Conservation (phyloP, 2,797 vertebrate species). For the Sebastes miniatus region DNA sequence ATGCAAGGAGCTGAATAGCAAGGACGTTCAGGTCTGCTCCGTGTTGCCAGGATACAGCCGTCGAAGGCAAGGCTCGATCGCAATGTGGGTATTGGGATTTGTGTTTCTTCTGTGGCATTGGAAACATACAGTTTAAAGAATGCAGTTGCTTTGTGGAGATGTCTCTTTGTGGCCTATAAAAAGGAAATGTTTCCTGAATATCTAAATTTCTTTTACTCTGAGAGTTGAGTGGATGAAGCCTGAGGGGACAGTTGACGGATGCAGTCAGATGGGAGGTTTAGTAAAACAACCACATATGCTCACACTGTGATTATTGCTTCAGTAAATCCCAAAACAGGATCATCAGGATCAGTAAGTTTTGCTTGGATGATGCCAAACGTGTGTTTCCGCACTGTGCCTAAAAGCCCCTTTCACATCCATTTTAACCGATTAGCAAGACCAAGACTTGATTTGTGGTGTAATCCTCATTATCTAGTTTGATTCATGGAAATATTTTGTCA, state of each 20-base stretch:
- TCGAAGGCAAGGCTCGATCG: slow-evolving; percentile 62
- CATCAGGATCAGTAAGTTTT: slow-evolving; percentile 60
- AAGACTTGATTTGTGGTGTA: not conserved
- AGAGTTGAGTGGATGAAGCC: slow-evolving; percentile 14
- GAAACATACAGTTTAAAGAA: slow-evolving; percentile 43
- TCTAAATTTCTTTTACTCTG: slow-evolving; percentile 9
- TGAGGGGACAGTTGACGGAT: slow-evolving; percentile 34
- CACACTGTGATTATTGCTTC: slow-evolving; percentile 35
- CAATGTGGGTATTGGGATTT: slow-evolving; percentile 54
- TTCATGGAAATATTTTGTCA: not conserved
- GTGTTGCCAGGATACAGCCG: slow-evolving; percentile 82
- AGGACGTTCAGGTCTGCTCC: slow-evolving; percentile 72
- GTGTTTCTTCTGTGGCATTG: slow-evolving; percentile 43
- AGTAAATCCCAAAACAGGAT: slow-evolving; percentile 64
- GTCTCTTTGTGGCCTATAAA: not conserved
- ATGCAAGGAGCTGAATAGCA: slow-evolving; percentile 72
- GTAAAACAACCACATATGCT: slow-evolving; percentile 37
- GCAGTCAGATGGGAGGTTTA: slow-evolving; percentile 32
- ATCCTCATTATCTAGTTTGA: not conserved
- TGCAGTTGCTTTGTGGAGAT: slow-evolving; percentile 24
- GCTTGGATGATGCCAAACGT: slow-evolving; percentile 3
- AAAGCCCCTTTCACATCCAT: not conserved
- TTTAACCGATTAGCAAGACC: not conserved
- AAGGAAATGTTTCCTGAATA: not conserved
- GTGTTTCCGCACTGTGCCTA: not conserved